Evolutionary conservation across 2,113 vertebrate genomes (phyloP).

Genomic region (Centropus unirufus): DNA sequence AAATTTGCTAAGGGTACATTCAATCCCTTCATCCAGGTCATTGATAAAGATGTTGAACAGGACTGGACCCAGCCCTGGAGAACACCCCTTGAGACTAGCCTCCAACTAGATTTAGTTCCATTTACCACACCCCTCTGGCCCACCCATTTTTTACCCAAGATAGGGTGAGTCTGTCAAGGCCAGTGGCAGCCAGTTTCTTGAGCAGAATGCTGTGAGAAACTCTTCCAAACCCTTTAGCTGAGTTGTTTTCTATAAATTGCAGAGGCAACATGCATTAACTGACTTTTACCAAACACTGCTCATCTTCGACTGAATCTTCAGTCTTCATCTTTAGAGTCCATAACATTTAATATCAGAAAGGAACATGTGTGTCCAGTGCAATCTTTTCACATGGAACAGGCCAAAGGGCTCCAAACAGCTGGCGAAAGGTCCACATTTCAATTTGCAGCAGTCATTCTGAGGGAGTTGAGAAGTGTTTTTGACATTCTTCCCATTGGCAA

Average conservation of each 20-base stretch:
- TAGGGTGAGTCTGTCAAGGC: too few species aligned
- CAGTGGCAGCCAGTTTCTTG: too few species aligned
- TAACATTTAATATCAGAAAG: not conserved
- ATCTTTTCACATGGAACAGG: not conserved
- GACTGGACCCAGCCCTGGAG: too few species aligned
- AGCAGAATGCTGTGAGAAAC: too few species aligned
- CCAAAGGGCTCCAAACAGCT: not conserved
- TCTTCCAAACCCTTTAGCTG: not conserved
- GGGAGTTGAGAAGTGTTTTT: not conserved
- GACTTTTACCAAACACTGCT: not conserved
- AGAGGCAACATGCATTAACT: not conserved
- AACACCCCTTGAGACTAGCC: too few species aligned
- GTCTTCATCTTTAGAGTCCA: not conserved
- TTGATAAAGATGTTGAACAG: too few species aligned
- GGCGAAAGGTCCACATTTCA: not conserved
- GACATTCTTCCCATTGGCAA: not conserved
- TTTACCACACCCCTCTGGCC: too few species aligned
- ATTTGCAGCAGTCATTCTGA: conserved; percentile 1
- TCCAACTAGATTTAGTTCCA: too few species aligned
- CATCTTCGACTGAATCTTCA: not conserved
- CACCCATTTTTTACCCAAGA: too few species aligned
- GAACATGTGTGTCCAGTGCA: not conserved
- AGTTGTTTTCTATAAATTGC: not conserved
- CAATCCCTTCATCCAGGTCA: too few species aligned
- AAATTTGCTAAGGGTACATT: too few species aligned